Percentiles rank a stretch among this genome's conserved stretches.
Conservation (phyloP, 2,888 invertebrate genomes). For the Antitype chi region DNA sequence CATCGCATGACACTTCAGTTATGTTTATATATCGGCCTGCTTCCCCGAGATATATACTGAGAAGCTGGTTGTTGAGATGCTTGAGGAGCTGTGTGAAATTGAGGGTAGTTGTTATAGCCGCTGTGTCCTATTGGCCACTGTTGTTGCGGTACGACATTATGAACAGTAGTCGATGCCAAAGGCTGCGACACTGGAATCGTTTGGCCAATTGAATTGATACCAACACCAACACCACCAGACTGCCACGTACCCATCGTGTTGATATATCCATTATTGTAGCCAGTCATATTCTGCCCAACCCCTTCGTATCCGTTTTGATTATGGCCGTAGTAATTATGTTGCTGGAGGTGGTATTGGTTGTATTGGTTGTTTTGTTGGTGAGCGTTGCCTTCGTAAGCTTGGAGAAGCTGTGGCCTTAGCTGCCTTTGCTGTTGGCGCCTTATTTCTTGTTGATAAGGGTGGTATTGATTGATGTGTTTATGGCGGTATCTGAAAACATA, state of each 20-base stretch:
- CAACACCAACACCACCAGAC: neutral
- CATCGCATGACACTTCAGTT: neutral
- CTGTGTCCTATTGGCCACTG: slow-evolving; percentile 5
- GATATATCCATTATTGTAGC: neutral
- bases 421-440: neutral
- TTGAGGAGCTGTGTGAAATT: slow-evolving; percentile 1
- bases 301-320: slow-evolving; percentile 1
- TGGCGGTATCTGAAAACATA: slow-evolving; percentile 34
- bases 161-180: neutral
- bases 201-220: neutral
- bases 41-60: neutral
- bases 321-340: neutral
- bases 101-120: neutral
- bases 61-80: neutral
- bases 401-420: neutral
- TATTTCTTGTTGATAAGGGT: neutral
- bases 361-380: neutral
- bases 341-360: neutral
- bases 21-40: neutral
- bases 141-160: neutral
- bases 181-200: neutral
- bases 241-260: neutral
- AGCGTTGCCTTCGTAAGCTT: neutral
- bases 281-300: neutral
- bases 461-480: neutral